These are phyloP conservation scores for Charaxes varanes DNA, from an alignment of 1,140 invertebrate genomes.

Conservation along the genomic window DNA sequence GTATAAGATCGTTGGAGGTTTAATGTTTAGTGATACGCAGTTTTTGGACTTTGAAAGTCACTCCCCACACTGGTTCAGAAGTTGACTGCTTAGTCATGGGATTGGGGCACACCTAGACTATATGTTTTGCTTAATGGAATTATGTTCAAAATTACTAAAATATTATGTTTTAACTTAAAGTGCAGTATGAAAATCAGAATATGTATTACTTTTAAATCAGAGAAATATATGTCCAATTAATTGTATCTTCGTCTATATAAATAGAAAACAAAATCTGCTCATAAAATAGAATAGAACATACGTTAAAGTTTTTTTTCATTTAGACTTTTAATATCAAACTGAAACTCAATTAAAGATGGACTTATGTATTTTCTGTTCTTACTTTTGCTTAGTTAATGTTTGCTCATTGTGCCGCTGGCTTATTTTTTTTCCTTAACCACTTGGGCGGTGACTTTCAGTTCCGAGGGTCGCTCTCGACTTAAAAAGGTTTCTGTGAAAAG, in stretches of 20 bases:
- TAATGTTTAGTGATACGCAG: constrained; percentile 21
- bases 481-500: constrained; percentile 27
- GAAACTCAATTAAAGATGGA: no score
- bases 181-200: no score
- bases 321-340: no score
- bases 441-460: constrained; percentile 31
- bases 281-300: no score
- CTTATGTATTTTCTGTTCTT: neutral
- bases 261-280: no score
- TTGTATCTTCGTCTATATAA: no score
- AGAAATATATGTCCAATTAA: no score
- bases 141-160: no score
- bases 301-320: no score
- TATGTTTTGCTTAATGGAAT: no score
- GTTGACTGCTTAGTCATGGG: constrained; percentile 22
- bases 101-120: constrained; percentile 7
- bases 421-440: constrained; percentile 25
- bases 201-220: no score
- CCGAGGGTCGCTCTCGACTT: constrained; percentile 23
- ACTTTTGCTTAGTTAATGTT: constrained; percentile 1
- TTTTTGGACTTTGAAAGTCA: constrained; percentile 22
- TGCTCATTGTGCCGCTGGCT: constrained; percentile 9
- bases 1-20: constrained; percentile 7
- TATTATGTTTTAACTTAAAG: no score
- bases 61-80: constrained; percentile 17